Base-by-base conservation (phyloP, 2,113 vertebrate genomes). In the Sinocyclocheilus grahami region DNA sequence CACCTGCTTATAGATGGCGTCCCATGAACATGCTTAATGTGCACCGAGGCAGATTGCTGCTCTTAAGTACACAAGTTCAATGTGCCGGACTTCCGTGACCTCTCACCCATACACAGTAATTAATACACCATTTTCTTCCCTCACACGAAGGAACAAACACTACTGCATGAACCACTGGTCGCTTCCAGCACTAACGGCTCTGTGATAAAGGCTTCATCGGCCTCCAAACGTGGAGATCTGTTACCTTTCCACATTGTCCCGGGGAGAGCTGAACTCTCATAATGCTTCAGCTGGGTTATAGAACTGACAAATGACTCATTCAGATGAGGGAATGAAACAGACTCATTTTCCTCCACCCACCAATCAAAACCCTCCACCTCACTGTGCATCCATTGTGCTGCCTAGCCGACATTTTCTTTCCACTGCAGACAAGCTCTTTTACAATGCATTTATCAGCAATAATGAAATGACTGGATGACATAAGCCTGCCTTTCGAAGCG, bases 291-390 rank as follows among this genome's bases (percentile, higher is more conserved):
- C 62, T 24, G 27, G 22, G 82, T 74, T 85, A 88, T 85, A 88
- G 85, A 13, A 84, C 84, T 48, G 91, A 93, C 87, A 92, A 86
- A 86, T 93, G 92, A 93, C 92, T 87, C 9, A 91, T 92, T 94
- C 92, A 93, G 90, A 89, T 92, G 87, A 91, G 92, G 91, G 88
- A 93, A 93, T 93, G 92, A 92, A 93, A 90, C 89, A 86, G 92
- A 93, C 92, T 91, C 93, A 93, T 92, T 92, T 94, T 89, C 86
- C 91, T 86, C 89, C 86, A 86, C 92, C 92, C 89, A 92, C 95
- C 95, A 95, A 95, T 95, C 94, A 95, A 92, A 91, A 89, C 46
- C 91, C 51, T 95, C 94, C 94, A 96, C 94, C 94, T 95, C 93
- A 91, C 92, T 90, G 91, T 91, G 91, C 89, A 86, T 91, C 88